These are phyloP conservation scores for Tenthredo distinguenda DNA, from an alignment of 2,888 invertebrate species.

Conservation along the genomic window DNA sequence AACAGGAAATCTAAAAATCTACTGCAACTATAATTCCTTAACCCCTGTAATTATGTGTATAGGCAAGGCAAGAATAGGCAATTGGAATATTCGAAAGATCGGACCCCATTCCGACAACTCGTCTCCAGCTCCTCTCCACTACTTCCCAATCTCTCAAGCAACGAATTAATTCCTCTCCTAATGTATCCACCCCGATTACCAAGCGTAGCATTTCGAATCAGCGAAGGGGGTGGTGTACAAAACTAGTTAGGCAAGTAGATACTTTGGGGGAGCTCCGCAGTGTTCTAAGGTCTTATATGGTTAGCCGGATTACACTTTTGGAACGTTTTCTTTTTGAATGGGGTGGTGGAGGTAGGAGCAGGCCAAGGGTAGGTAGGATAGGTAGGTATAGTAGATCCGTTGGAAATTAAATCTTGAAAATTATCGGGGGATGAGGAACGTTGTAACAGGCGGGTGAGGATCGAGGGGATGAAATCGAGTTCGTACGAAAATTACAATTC, in stretches of 20 bases:
- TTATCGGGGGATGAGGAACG: constrained; percentile 23
- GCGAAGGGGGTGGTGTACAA: constrained; percentile 62
- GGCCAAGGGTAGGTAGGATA: neutral
- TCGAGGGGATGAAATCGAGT: constrained; percentile 15
- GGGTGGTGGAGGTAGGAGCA: neutral
- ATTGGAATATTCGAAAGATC: constrained; percentile 28
- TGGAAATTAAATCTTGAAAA: constrained; percentile 43
- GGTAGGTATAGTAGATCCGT: constrained; percentile 18
- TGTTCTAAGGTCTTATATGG: constrained; percentile 33
- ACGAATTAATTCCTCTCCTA: constrained; percentile 73
- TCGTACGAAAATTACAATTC: constrained; percentile 49
- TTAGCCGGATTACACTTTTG: constrained; percentile 42
- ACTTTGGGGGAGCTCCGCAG: constrained; percentile 25
- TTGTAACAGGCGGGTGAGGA: neutral
- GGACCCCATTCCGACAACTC: neutral
- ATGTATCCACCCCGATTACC: constrained; percentile 66
- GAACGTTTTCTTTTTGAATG: constrained; percentile 1
- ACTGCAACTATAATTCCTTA: neutral
- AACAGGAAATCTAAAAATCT: constrained; percentile 9
- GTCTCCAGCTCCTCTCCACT: neutral
- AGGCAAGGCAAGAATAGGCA: neutral
- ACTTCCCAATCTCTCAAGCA: constrained; percentile 63
- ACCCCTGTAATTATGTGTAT: neutral
- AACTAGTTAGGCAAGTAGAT: constrained; percentile 76
- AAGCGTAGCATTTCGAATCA: constrained; percentile 59